These are phyloP conservation scores for Poecile atricapillus DNA, from an alignment of 2,113 vertebrate genomes.

Conservation along the genomic window DNA sequence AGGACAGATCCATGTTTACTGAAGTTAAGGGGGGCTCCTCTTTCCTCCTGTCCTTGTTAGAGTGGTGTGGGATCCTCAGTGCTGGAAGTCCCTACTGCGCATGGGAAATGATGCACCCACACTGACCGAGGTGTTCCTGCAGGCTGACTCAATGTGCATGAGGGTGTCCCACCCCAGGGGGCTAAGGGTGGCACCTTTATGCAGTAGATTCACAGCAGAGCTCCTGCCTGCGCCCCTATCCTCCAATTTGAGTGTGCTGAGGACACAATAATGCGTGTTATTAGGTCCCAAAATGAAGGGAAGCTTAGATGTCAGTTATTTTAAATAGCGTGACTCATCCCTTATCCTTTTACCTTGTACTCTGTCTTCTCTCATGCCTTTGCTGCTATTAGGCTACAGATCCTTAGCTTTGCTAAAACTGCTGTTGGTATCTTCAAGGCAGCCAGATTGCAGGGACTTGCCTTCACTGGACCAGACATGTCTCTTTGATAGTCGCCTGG, in stretches of 20 bases:
- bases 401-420: constrained; percentile 25
- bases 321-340: constrained; percentile 32
- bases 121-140: fast-evolving
- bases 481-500: neutral
- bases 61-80: neutral
- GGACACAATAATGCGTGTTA: neutral
- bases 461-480: constrained; percentile 13
- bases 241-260: neutral
- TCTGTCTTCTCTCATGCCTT: constrained; percentile 10
- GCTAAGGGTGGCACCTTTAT: neutral
- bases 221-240: neutral
- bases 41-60: neutral
- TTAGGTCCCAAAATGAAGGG: neutral
- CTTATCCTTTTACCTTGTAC: constrained; percentile 14
- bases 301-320: constrained; percentile 37
- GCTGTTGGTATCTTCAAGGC: constrained; percentile 44
- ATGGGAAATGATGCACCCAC: neutral
- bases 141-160: neutral
- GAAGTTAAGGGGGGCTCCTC: neutral
- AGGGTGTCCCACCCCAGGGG: neutral
- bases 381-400: neutral
- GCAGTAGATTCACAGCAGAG: neutral
- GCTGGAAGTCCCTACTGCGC: neutral
- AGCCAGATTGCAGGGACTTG: constrained; percentile 1
- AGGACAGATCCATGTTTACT: neutral